Evolutionary conservation across 2,888 invertebrate genomes (phyloP), one percentile per base, ranked within the genome.

Genomic region (Phalera bucephala): DNA sequence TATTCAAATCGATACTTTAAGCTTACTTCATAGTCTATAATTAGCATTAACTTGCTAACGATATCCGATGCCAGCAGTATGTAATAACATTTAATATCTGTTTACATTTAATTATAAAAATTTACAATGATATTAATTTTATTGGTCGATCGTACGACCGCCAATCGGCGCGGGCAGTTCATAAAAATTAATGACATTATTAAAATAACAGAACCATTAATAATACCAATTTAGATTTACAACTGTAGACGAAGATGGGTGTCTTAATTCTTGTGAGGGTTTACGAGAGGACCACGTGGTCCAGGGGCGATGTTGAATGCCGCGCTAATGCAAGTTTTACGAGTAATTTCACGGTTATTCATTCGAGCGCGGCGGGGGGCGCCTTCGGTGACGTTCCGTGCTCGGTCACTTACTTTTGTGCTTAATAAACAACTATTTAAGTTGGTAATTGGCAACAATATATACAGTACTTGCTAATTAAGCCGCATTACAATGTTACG

Each of bases 331-430:
- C 63, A 77, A 75, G 75, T 84, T 86, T 87, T 85, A 87, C 76
- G 86, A 84, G 76, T 80, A 76, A 85, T 85, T 86, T 87, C 85
- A 86, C 80, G 85, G 85, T 79, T 80, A 75, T 76, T 80, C 82
- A 80, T 81, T 79, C 72, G 53, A 60, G 55, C 69, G 31, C 71
- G 58, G 74, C 73, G 67, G 82, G 82, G 78, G 69, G 59, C 71
- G 61, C 17, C 17, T 17, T 17, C 17, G 17, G 5, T 5, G 17
- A 17, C 17, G 17, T 45, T 39, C 21, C n/a, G n/a, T 21, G 5
- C 22, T 22, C 10, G 10, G 22, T 22, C n/a, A n/a, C n/a, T 22
- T 5, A 22, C 5, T 3, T 10, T 22, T 22, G 10, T 22, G 10
- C n/a, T n/a, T n/a, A n/a, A n/a, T n/a, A n/a, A n/a, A n/a, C n/a